phyloP scores from a whole-genome alignment of 2,797 vertebrate species.

The Macropus fuliginosus region DNA sequence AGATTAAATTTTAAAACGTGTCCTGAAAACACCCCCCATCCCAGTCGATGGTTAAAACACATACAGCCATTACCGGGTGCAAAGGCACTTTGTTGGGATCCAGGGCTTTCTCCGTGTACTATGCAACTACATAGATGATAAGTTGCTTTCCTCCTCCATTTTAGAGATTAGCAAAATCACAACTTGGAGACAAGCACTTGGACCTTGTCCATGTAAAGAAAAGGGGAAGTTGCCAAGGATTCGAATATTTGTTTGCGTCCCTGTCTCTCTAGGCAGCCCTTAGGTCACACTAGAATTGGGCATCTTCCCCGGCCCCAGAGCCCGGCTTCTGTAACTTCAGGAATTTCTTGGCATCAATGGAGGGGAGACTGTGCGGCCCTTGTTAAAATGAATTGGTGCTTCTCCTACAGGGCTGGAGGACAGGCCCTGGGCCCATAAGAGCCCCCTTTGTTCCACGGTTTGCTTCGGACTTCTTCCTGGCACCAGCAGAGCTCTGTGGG shows the following conservation, averaged over 20 bases:
- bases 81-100: not conserved
- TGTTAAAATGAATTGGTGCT: slow-evolving; percentile 2
- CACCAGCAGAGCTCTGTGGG: not conserved
- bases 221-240: not conserved
- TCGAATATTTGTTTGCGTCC: not conserved
- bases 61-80: not conserved
- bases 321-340: not conserved
- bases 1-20: not conserved
- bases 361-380: slow-evolving; percentile 17
- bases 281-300: not conserved
- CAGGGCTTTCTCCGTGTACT: not conserved
- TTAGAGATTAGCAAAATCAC: not conserved
- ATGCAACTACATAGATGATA: not conserved
- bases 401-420: slow-evolving; percentile 4
- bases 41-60: not conserved
- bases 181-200: not conserved
- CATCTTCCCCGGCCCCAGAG: not conserved
- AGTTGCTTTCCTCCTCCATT: not conserved
- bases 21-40: not conserved
- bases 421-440: not conserved
- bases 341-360: not conserved
- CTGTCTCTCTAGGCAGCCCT: not conserved
- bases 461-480: slow-evolving; percentile 50
- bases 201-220: not conserved
- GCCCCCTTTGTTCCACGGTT: slow-evolving; percentile 49